Evolutionary conservation across 2,888 invertebrate genomes (phyloP).

Genomic region (Oeneis ivallda): DNA sequence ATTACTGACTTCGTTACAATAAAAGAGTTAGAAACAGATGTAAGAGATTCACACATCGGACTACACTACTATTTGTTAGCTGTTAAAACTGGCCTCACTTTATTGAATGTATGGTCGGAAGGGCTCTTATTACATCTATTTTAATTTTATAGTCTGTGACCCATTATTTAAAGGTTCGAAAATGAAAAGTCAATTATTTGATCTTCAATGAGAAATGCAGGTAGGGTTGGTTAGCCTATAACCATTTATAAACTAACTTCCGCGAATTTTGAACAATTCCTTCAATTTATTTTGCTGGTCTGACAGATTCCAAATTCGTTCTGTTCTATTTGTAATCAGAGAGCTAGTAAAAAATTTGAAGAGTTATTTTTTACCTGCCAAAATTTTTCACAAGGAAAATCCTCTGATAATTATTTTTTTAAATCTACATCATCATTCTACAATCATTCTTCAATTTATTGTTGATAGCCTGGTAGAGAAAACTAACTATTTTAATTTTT

Average conservation of each 20-base stretch:
- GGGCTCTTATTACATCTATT: background rate
- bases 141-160: background rate
- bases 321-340: background rate
- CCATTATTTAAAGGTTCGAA: slow-evolving; percentile 35
- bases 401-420: background rate
- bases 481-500: no score
- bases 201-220: slow-evolving; percentile 25
- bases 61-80: background rate
- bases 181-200: slow-evolving; percentile 39
- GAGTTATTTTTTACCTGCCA: background rate
- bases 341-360: background rate
- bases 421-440: background rate
- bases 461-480: no score
- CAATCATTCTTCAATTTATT: no score
- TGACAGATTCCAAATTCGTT: background rate
- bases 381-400: background rate
- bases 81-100: background rate
- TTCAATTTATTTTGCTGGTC: background rate
- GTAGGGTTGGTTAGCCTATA: slow-evolving; percentile 19
- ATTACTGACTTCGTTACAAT: no score
- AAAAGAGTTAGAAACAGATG: background rate
- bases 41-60: background rate
- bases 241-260: background rate
- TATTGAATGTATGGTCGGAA: background rate
- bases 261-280: slow-evolving; percentile 10